Evolutionary conservation across 1,140 invertebrate genomes (phyloP), one percentile per base, ranked within the genome.

Genomic region (Harlomillsia oculata): DNA sequence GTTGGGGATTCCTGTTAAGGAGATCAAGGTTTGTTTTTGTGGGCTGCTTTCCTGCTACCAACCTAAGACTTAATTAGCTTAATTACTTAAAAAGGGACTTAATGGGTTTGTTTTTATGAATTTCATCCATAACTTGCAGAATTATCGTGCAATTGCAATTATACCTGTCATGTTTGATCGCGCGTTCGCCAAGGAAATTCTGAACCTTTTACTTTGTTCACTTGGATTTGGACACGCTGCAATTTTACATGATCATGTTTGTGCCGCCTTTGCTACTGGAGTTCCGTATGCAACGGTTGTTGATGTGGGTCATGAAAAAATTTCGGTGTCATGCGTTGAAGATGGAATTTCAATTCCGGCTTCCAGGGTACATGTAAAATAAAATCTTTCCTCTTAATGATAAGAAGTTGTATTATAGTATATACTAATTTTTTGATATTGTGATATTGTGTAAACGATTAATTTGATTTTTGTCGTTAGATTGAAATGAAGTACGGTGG

Each of bases 231-330:
- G 82, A 28, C 82, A 84, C n/a, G 92, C 86, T 70, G 91, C 96
- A 71, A 73, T 96, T 16, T 73, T 89, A 34, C 86, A 90, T 80
- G 87, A 91, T 72, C 87, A 89, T 67, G 90, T 95, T 2, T 89
- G 89, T 34, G 89, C 91, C 2, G 92, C 90, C 16, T 96, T 95
- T 76, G 93, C 92, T 16, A 85, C 89, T 36, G 92, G 92, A 18
- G 75, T 96, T 14, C 84, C 87, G 23, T 87, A 83, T 70, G 91
- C 90, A 8, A 96, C 92, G 76, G 89, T 97, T 14, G 85, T 97
- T 6, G 92, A 97, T 72, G 84, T 96, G 41, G 93, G 93, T 0
- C 90, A 94, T 70, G 87, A 94, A 71, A 96, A 97, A 75, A 94
- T 89, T 1, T 89, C 89, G 1, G 83, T 97, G 14, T 93, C 89